Conservation (phyloP, 2,888 invertebrate genomes). For the Cheilosia soror region DNA sequence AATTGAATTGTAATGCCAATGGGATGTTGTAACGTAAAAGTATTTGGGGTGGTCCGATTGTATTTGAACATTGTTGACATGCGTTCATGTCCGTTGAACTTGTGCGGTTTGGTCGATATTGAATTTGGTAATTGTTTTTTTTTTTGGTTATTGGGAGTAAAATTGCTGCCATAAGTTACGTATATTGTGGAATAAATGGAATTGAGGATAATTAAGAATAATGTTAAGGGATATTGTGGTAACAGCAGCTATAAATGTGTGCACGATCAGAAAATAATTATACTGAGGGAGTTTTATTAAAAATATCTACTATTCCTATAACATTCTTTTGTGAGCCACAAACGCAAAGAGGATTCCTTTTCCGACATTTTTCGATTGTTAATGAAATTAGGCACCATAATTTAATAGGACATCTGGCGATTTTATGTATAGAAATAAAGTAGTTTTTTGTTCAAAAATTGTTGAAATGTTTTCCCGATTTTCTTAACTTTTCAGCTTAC, state of each 20-base stretch:
- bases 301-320: too few relatives aligned
- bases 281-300: too few relatives aligned
- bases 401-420: too few relatives aligned
- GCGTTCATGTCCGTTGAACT: conserved; percentile 4
- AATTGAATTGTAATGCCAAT: not conserved
- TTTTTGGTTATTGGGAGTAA: conserved; percentile 12
- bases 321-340: too few relatives aligned
- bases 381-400: too few relatives aligned
- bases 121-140: conserved; percentile 12
- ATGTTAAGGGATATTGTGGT: not conserved
- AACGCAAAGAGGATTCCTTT: too few relatives aligned
- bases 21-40: not conserved
- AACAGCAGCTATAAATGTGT: not conserved
- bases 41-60: not conserved
- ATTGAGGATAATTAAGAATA: not conserved
- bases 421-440: too few relatives aligned
- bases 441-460: too few relatives aligned
- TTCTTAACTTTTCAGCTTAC: too few relatives aligned
- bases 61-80: not conserved
- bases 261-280: not conserved
- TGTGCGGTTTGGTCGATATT: not conserved
- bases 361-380: too few relatives aligned
- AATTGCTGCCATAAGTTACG: conserved; percentile 11
- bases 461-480: too few relatives aligned
- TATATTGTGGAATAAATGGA: not conserved